Conservation (phyloP, 2,797 vertebrate genomes). For the Pogoniulus pusillus region DNA sequence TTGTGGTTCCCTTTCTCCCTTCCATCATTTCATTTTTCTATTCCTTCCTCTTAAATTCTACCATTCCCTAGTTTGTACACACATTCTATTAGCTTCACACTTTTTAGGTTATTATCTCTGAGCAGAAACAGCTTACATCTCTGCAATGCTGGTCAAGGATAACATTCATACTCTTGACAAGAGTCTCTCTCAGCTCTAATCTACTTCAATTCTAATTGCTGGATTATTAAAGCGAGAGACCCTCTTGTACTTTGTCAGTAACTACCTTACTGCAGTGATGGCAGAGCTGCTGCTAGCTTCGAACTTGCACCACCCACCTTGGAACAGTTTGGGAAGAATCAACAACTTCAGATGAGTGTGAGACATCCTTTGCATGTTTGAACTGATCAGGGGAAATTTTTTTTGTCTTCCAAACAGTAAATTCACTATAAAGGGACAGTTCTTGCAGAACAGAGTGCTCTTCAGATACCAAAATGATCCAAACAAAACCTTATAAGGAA, state of each 20-base stretch:
- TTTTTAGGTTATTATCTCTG: constrained; percentile 26
- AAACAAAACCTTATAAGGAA: background rate
- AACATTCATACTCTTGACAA: constrained; percentile 21
- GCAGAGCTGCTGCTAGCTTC: background rate
- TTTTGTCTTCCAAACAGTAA: background rate
- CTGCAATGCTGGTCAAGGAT: constrained; percentile 57
- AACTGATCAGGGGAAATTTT: background rate
- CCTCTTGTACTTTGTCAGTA: background rate
- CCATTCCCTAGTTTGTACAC: background rate
- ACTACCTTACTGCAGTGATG: background rate
- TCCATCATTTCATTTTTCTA: background rate
- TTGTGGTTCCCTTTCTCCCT: background rate
- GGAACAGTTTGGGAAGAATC: background rate
- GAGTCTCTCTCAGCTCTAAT: constrained; percentile 29
- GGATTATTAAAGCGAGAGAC: constrained; percentile 15
- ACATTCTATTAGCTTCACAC: background rate
- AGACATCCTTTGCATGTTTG: background rate
- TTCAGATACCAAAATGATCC: background rate
- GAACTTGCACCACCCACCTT: background rate
- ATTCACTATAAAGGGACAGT: background rate
- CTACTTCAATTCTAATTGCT: constrained; percentile 40
- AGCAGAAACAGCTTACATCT: constrained; percentile 22
- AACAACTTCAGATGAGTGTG: background rate
- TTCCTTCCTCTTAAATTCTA: background rate
- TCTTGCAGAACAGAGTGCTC: background rate